phyloP scores from a whole-genome alignment of 2,888 invertebrate species.

The Creontiades dilutus region DNA sequence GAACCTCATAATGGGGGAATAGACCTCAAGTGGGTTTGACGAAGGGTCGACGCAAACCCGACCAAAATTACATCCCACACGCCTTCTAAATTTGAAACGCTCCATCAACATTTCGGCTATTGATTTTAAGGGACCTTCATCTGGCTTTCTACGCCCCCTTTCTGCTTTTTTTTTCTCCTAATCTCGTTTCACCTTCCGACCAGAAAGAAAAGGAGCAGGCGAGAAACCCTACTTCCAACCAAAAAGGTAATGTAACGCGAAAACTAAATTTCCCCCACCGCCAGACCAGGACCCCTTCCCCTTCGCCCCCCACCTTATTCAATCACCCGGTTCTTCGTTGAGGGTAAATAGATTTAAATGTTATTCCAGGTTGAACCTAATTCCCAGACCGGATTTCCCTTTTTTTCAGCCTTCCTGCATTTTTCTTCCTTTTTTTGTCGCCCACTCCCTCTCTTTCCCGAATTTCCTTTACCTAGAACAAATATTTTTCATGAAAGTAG shows the following conservation, averaged over 20 bases:
- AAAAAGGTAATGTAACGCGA: slow-evolving; percentile 62
- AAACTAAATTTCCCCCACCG: slow-evolving; percentile 45
- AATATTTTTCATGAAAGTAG: too few relatives aligned
- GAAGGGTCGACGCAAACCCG: background rate
- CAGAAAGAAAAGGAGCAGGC: slow-evolving; percentile 45
- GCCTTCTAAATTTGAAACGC: slow-evolving; percentile 36
- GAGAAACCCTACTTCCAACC: slow-evolving; percentile 48
- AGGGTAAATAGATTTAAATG: slow-evolving; percentile 61
- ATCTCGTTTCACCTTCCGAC: slow-evolving; percentile 44
- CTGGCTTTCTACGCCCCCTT: slow-evolving; percentile 31
- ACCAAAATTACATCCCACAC: background rate
- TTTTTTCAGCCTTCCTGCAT: background rate
- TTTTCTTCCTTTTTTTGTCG: background rate
- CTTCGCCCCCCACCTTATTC: background rate
- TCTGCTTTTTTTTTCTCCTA: slow-evolving; percentile 4
- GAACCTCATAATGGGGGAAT: slow-evolving; percentile 1
- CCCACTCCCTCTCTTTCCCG: too few relatives aligned
- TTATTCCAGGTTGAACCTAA: slow-evolving; percentile 63
- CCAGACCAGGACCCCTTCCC: background rate
- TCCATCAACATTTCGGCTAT: slow-evolving; percentile 59
- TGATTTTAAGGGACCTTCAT: slow-evolving; percentile 49
- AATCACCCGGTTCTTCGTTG: slow-evolving; percentile 23
- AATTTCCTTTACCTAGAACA: too few relatives aligned
- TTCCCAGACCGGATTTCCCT: slow-evolving; percentile 50
- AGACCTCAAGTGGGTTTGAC: slow-evolving; percentile 20